Evolutionary conservation across 2,113 vertebrate species (phyloP), one percentile per base, ranked within the genome.

Genomic region (Passer domesticus): DNA sequence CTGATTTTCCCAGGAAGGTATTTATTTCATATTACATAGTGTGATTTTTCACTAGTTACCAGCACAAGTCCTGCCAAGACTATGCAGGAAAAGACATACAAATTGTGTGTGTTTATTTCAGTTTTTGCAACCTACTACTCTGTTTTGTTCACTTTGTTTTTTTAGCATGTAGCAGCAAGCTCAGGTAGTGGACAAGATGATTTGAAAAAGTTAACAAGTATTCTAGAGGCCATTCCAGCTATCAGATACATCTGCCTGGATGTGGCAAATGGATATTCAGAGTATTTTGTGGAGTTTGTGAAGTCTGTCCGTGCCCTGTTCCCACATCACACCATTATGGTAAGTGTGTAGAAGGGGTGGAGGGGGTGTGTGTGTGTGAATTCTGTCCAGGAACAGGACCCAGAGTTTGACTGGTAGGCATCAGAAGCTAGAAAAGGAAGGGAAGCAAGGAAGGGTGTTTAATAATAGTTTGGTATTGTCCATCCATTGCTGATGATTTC

Each of bases 251-350:
- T 99, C 93, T 99, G 99, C 86, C 97, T 99, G 97, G 99, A 99
- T 27, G 99, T 99, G 89, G 99, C 99, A 97, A 99, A 99, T 0
- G 99, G 99, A 47, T 99, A 99, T 94, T 99, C 99, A 0, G 99
- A 99, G 92, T 98, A 99, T 92, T 99, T 99, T 97, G 99, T 99
- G 97, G 99, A 99, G 96, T 99, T 99, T 39, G 99, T 99, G 94
- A 99, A 99, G 97, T 98, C 97, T 5, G 99, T 99, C 85, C 98
- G 98, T 82, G 97, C 95, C 69, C 98, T 96, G 82, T 99, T 99
- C 86, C 99, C 99, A 15, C 98, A 98, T 91, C 99, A 99, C 93
- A 99, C 99, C 83, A 99, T 99, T 86, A 99, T 99, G 99, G 99
- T 99, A 98, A 96, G 98, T 97, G 43, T 56, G 31, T 41, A 49